phyloP scores from a whole-genome alignment of 2,888 invertebrate species.

The Tinea trinotella region DNA sequence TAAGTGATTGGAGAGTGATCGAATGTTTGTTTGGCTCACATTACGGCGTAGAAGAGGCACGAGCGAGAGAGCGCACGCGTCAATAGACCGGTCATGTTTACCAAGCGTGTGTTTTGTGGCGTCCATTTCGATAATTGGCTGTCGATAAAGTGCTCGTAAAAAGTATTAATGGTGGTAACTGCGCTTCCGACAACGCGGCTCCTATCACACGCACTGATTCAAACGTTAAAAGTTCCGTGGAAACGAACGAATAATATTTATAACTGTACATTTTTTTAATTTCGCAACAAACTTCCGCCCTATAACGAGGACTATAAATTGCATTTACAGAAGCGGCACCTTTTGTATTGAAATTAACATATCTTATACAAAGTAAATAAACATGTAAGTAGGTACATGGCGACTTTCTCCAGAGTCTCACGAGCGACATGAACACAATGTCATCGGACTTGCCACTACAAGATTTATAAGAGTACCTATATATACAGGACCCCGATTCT shows the following conservation, averaged over 20 bases:
- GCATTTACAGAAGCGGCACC: conserved; percentile 3
- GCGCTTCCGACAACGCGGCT: conserved; percentile 23
- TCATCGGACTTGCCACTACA: not conserved
- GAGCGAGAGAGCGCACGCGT: conserved; percentile 8
- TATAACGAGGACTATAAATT: not conserved
- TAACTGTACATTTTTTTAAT: not conserved
- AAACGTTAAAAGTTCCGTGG: not conserved
- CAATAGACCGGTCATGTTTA: conserved; percentile 1
- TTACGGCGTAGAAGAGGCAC: not conserved
- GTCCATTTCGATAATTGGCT: conserved; percentile 38
- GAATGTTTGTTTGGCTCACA: conserved; percentile 11
- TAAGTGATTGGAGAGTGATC: conserved; percentile 9
- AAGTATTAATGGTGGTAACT: conserved; percentile 23
- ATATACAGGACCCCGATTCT: too few species aligned
- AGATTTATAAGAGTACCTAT: not conserved
- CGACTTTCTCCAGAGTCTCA: not conserved
- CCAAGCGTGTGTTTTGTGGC: conserved; percentile 26
- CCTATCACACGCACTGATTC: not conserved
- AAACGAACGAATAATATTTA: not conserved
- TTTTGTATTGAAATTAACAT: not conserved
- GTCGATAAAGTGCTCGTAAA: conserved; percentile 34
- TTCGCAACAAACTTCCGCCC: not conserved
- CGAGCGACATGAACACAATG: not conserved
- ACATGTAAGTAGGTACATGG: not conserved
- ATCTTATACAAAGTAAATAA: not conserved